Percentiles rank a stretch among this genome's conserved stretches.
phyloP scores from a whole-genome alignment of 2,113 vertebrate species.

The Symphodus melops region DNA sequence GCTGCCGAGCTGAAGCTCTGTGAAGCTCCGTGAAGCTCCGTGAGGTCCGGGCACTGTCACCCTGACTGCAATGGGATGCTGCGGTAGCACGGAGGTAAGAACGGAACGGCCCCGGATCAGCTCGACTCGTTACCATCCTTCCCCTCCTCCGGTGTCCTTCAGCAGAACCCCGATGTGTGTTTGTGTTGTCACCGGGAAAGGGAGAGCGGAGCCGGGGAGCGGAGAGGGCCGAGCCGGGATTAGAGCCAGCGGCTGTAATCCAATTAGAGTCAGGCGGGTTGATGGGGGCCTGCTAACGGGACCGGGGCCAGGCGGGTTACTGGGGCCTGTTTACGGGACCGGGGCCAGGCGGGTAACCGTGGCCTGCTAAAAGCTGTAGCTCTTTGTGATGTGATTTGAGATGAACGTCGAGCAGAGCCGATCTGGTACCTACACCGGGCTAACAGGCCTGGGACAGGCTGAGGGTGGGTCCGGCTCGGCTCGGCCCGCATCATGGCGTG shows the following conservation, averaged over 20 bases:
- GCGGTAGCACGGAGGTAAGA: slow-evolving; percentile 86
- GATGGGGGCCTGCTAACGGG: slow-evolving; percentile 25
- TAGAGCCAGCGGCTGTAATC: slow-evolving; percentile 68
- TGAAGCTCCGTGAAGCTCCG: slow-evolving; percentile 65
- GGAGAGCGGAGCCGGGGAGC: slow-evolving; percentile 25
- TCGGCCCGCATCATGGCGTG: slow-evolving; percentile 14
- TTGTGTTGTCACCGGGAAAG: slow-evolving; percentile 25
- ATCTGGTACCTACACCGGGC: not conserved
- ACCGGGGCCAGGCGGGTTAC: not conserved
- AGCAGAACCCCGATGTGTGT: slow-evolving; percentile 14
- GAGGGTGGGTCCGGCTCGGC: slow-evolving; percentile 6
- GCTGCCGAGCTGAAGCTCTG: slow-evolving; percentile 66
- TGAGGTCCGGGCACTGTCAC: slow-evolving; percentile 70
- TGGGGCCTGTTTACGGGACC: not conserved
- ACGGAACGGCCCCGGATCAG: slow-evolving; percentile 6
- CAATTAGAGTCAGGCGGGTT: slow-evolving; percentile 58
- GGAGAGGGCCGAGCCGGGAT: slow-evolving; percentile 56
- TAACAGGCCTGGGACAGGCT: not conserved
- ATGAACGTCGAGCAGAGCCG: slow-evolving; percentile 10
- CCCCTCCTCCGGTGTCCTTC: slow-evolving; percentile 30
- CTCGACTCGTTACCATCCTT: not conserved
- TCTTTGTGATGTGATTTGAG: not conserved
- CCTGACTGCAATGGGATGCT: slow-evolving; percentile 86
- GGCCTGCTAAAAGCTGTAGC: not conserved
- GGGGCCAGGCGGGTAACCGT: not conserved